These are phyloP conservation scores for Colletes gigas DNA, from an alignment of 1,140 invertebrate genomes.

Conservation along the genomic window DNA sequence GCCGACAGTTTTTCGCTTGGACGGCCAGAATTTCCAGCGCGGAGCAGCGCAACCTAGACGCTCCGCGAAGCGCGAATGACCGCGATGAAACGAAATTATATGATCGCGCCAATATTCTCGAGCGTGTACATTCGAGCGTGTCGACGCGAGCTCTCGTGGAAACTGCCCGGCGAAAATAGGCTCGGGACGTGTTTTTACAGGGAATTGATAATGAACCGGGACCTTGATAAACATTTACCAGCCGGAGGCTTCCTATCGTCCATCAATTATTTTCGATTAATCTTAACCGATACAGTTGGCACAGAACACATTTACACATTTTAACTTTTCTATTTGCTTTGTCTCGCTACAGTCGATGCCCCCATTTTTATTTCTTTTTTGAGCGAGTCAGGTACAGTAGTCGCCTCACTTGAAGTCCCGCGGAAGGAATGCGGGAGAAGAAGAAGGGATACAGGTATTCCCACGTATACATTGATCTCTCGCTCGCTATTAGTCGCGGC, in stretches of 20 bases:
- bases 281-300: no score
- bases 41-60: constrained; percentile 7
- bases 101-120: constrained; percentile 23
- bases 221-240: no score
- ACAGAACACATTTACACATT: no score
- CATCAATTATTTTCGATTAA: no score
- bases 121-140: neutral
- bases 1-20: constrained; percentile 40
- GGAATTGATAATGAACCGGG: no score
- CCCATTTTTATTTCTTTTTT: neutral
- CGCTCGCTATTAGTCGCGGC: no score
- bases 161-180: neutral
- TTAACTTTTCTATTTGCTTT: no score
- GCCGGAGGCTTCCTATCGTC: no score
- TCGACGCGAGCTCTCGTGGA: neutral
- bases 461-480: constrained; percentile 50
- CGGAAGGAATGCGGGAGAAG: no score
- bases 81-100: constrained; percentile 56
- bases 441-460: no score
- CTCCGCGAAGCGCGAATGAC: constrained; percentile 38
- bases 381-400: constrained; percentile 32
- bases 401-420: no score
- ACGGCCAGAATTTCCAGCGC: constrained; percentile 30
- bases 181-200: neutral
- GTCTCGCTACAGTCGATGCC: no score